Evolutionary conservation across 2,797 vertebrate species (phyloP), one percentile per base, ranked within the genome.

Genomic region (Myiothlypis coronata): DNA sequence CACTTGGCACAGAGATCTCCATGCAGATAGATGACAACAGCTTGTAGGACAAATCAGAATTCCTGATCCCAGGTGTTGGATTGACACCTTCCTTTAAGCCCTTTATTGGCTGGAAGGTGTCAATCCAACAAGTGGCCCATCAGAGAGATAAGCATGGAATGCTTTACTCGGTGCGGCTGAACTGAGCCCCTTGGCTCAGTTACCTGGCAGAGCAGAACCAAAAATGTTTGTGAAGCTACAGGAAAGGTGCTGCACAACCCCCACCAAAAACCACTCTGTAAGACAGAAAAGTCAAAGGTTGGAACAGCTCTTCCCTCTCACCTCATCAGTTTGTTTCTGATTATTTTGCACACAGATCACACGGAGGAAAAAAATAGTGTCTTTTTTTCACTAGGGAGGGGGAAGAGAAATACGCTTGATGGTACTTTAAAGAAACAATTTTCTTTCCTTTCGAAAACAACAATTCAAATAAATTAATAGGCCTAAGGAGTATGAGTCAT

Each of bases 381-480:
- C 30, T 83, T 37, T 30, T 28, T 91, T 94, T 93, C 50, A 32
- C 39, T 49, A 49, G 43, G 68, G 75, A 90, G 22, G 22, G 17
- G 23, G 39, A 35, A 85, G 67, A 75, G 44, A 75, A 78, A 88
- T 23, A 82, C 47, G 20, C 63, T 87, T 67, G 67, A 93, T 89
- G 59, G 34, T 68, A 77, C 75, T 94, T 84, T 68, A 85, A 93
- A 91, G 74, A 84, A 77, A 77, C 22, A 23, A 50, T 86, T 90
- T 88, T 67, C 69, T 87, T 91, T 79, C 79, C 63, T 79, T 95
- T 94, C 77, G 93, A 90, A 93, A 96, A 34, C 75, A 93, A 83
- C 41, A 78, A 21, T 57, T 90, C 13, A 87, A 94, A 35, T 57
- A 77, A 91, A 90, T 91, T 84, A 95, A 91, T 77, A 74, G 59